phyloP scores from a whole-genome alignment of 2,888 invertebrate species.

The Hecatera dysodea region DNA sequence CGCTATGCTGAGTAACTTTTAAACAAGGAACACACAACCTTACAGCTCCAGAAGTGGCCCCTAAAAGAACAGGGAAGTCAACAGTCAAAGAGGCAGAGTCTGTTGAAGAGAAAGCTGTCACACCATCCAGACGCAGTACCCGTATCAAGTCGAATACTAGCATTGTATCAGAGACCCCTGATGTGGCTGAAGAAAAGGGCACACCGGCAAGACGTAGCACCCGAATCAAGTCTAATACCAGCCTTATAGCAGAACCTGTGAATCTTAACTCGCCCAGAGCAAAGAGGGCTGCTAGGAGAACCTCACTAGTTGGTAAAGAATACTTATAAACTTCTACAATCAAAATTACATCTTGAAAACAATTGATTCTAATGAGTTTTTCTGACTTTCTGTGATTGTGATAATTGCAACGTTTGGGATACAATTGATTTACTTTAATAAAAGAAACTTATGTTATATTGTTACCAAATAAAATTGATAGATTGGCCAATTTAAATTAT shows the following conservation, averaged over 20 bases:
- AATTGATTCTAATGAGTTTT: too few species aligned
- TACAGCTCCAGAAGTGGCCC: constrained; percentile 71
- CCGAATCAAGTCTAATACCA: constrained; percentile 70
- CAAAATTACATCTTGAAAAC: too few species aligned
- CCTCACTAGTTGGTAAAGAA: constrained; percentile 80
- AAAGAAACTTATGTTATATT: not conserved
- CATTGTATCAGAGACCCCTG: constrained; percentile 76
- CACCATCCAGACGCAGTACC: constrained; percentile 82
- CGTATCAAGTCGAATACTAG: constrained; percentile 82
- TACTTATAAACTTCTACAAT: not conserved
- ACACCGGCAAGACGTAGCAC: constrained; percentile 80
- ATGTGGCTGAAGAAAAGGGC: constrained; percentile 67
- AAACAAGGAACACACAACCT: constrained; percentile 12
- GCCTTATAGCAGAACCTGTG: constrained; percentile 78
- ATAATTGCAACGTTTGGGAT: too few species aligned
- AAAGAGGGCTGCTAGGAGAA: constrained; percentile 82
- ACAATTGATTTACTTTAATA: not conserved
- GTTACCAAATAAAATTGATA: constrained; percentile 12
- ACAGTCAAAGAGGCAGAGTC: constrained; percentile 75
- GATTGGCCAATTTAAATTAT: constrained; percentile 27
- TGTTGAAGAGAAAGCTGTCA: constrained; percentile 74
- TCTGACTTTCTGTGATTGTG: too few species aligned
- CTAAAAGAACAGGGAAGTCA: constrained; percentile 75
- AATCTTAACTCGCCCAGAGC: constrained; percentile 82
- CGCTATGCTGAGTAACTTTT: not conserved